Base-by-base conservation (phyloP, 1,140 invertebrate genomes). In the Plectrocnemia conspersa region DNA sequence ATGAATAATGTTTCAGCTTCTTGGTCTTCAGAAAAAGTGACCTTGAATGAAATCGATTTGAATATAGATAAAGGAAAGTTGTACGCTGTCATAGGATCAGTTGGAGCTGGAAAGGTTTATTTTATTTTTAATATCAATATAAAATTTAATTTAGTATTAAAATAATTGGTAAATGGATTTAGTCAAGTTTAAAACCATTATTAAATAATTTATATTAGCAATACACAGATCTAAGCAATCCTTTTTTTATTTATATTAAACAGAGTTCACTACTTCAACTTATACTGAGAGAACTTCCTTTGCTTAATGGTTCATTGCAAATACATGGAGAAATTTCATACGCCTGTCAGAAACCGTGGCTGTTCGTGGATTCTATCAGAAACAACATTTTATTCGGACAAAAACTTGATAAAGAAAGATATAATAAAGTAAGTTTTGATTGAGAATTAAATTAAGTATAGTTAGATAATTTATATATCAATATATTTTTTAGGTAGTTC, bases 331-430 rank as follows among this genome's bases (percentile, higher is more conserved):
- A 70, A 0, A 67, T 90, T 1, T 84, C 85, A 0, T 91, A 89
- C 62, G 79, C 84, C 2, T 80, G 84, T 52, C 86, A 89, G 63
- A 84, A 88, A 59, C 79, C 87, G 0, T 91, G 87, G 87, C 73
- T 89, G 0, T 89, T 89, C 64, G 80, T 79, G 0, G 83, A 80
- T 7, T 80, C 80, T 0, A 75, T 85, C 0, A 67, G 82, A 52
- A 83, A 91, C 50, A 94, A 93, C 64, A 91, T 94, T 49, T 66
- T 91, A 0, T 92, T 93, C 69, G 90, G 89, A 0, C 73, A 82
- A 33, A 64, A 72, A 0, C 90, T 82, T 52, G 77, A 89, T 56
- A 72, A 75, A 16, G 74, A 76, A 22, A 80, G 81, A 59, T 93
- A 92, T 63, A 76, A 82, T 56, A 78, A 84, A 67, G 82, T 88